These are phyloP conservation scores for Galaxias olidus DNA, from an alignment of 2,797 vertebrate species.

Conservation along the genomic window DNA sequence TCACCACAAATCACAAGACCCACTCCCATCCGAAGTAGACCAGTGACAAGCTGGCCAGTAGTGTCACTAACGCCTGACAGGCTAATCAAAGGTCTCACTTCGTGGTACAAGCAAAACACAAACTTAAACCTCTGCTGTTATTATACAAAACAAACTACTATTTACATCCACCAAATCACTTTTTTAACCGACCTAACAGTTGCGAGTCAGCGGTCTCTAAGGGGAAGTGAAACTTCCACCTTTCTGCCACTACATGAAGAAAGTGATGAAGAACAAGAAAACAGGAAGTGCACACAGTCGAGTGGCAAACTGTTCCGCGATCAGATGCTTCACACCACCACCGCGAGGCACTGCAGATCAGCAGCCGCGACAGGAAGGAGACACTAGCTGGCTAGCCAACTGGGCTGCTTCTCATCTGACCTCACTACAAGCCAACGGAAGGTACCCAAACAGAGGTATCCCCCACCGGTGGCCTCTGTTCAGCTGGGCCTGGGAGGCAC, in stretches of 20 bases:
- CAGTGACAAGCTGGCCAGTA: conserved; percentile 32
- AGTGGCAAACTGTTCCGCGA: conserved; percentile 63
- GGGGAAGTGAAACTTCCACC: conserved; percentile 61
- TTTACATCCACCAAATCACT: too few species aligned
- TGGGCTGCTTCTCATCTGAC: too few species aligned
- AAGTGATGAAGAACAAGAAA: conserved; percentile 37
- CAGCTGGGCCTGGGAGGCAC: too few species aligned
- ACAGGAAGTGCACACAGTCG: conserved; percentile 30
- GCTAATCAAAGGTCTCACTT: not conserved
- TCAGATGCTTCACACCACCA: conserved; percentile 69
- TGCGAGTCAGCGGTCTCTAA: too few species aligned
- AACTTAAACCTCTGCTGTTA: too few species aligned
- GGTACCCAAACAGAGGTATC: too few species aligned
- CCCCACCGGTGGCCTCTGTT: too few species aligned
- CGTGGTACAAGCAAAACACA: too few species aligned
- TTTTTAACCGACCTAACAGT: too few species aligned
- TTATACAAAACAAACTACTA: too few species aligned
- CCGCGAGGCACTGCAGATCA: conserved; percentile 46
- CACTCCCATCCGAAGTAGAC: conserved; percentile 57
- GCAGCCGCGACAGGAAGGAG: conserved; percentile 15
- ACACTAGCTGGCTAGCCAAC: not conserved
- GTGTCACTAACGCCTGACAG: not conserved
- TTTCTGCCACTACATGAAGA: conserved; percentile 22
- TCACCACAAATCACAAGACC: conserved; percentile 69
- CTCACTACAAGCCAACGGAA: too few species aligned